Evolutionary conservation across 2,797 vertebrate genomes (phyloP), one percentile per base, ranked within the genome.

Genomic region (Sebastes iracundus): DNA sequence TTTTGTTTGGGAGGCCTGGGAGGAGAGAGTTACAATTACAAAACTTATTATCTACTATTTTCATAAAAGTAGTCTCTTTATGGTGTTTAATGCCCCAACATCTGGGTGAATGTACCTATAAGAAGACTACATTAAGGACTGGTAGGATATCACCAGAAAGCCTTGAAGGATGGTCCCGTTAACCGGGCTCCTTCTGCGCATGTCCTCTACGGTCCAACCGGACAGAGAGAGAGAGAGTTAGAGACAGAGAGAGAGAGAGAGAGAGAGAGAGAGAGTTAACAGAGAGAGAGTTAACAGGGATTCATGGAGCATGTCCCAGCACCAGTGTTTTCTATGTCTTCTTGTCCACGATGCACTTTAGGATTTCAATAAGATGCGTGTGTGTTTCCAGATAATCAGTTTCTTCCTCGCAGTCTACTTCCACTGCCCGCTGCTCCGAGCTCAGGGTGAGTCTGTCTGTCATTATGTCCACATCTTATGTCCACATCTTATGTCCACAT

Each of bases 361-460:
- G 93, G 93, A 95, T 85, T 90, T 91, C 90, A 93, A 81, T 95
- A 96, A 96, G 95, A 96, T 96, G 96, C 94, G 90, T 92, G 94
- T 92, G 92, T 95, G 91, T 95, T 89, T 93, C 80, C 92, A 95
- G 91, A 94, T 96, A 82, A 84, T 83, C 92, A 87, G 85, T 83
- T 93, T 95, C 81, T 88, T 96, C 82, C 88, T 96, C 81, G 92
- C 90, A 72, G 84, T 93, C 68, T 94, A 93, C 94, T 93, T 95
- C 68, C 90, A 53, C 93, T 62, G 76, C 86, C 84, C 88, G 91
- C 90, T 84, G 85, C 83, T 94, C 72, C 83, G 72, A 72, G 93
- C 96, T 93, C 96, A 96, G 95, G 96, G 96, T 96, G 82, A 96
- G 96, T 95, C 62, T n/a, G 59, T 33, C 53, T 64, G 46, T 63